Evolutionary conservation across 2,797 vertebrate genomes (phyloP).

Genomic region (Pseudocheirus occidentalis): DNA sequence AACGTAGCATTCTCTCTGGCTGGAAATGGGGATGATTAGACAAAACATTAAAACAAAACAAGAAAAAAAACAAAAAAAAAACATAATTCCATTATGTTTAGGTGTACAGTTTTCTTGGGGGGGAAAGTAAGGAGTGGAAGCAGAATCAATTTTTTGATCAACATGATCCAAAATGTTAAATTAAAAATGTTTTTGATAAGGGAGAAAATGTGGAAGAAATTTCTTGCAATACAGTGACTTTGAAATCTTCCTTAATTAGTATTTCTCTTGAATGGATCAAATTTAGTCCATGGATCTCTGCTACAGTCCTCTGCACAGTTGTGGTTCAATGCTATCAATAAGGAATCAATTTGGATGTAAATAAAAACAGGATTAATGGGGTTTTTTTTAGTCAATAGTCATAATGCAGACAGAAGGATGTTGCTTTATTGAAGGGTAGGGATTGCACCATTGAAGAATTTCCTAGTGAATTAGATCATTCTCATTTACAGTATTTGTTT

Average conservation of each 20-base stretch:
- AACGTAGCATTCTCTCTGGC: background rate
- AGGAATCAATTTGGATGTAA: background rate
- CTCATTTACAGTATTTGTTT: background rate
- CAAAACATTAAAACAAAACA: too few species aligned
- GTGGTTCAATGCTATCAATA: background rate
- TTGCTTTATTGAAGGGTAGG: background rate
- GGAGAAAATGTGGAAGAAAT: background rate
- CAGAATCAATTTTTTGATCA: background rate
- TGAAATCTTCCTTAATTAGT: too few species aligned
- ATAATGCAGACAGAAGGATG: background rate
- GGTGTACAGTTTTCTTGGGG: background rate
- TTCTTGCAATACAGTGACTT: accelerated
- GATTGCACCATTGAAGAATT: background rate
- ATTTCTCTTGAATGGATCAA: background rate
- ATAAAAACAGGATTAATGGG: background rate
- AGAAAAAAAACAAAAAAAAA: too few species aligned
- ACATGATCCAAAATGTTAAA: too few species aligned
- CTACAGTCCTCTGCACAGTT: background rate
- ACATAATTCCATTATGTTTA: background rate
- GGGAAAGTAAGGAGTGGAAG: background rate
- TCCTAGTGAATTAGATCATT: background rate
- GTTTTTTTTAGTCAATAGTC: background rate
- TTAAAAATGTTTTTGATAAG: background rate
- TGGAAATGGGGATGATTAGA: too few species aligned
- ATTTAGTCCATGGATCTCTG: accelerated